A percentile compares a stretch with the other conserved stretches of the same genome.
phyloP scores from a whole-genome alignment of 2,888 invertebrate genomes.

The Drosophila atripex region DNA sequence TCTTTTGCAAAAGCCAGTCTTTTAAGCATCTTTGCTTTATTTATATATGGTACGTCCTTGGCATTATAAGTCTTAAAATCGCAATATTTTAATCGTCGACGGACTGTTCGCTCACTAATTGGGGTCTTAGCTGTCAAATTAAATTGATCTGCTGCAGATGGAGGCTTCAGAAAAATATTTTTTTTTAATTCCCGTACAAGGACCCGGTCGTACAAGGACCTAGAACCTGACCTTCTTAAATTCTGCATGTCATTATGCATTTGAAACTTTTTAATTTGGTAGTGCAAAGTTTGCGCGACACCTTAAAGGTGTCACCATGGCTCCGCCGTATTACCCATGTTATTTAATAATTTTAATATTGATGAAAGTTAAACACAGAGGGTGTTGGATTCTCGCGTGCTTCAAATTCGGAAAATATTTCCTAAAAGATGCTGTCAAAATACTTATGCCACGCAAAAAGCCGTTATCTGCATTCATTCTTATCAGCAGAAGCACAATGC shows the following conservation, averaged over 20 bases:
- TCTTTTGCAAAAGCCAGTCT: too few species aligned
- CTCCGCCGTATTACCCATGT: too few species aligned
- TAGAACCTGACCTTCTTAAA: too few species aligned
- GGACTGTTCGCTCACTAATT: conserved; percentile 13
- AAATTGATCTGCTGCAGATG: background rate
- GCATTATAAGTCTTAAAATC: too few species aligned
- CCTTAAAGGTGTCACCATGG: conserved; percentile 1
- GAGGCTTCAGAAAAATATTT: background rate
- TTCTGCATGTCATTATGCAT: too few species aligned
- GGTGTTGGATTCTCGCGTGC: background rate
- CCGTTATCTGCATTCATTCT: conserved; percentile 24
- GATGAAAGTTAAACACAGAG: background rate
- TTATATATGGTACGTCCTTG: too few species aligned
- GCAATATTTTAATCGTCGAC: conserved; percentile 7
- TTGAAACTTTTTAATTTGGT: background rate
- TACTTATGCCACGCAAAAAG: conserved; percentile 24
- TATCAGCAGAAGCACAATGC: conserved; percentile 26
- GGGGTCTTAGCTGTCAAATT: background rate
- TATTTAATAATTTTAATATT: background rate
- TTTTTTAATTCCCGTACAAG: conserved; percentile 8
- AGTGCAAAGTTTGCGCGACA: conserved; percentile 30
- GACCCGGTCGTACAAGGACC: too few species aligned
- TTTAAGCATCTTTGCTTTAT: too few species aligned
- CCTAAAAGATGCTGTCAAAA: conserved; percentile 16
- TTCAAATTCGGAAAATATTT: too few species aligned